phyloP scores from a whole-genome alignment of 2,888 invertebrate genomes.

The Rhaphigaster nebulosa region DNA sequence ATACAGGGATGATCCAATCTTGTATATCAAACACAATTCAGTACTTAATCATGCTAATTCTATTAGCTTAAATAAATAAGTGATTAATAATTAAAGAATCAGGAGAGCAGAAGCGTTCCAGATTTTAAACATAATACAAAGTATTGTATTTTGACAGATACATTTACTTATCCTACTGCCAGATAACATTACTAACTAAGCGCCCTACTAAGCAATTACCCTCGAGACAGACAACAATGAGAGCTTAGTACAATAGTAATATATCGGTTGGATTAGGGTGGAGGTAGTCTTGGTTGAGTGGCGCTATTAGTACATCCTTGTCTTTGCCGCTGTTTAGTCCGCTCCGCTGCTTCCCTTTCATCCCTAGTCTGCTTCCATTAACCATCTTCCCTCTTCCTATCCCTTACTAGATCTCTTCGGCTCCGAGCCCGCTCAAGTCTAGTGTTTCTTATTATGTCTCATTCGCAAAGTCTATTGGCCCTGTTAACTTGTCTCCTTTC shows the following conservation, averaged over 20 bases:
- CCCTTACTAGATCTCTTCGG: conserved; percentile 28
- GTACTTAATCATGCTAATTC: no score
- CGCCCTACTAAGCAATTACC: neutral
- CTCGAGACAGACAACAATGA: neutral
- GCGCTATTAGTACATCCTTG: neutral
- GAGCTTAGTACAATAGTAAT: conserved; percentile 5
- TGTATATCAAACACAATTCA: no score
- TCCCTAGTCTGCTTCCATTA: neutral
- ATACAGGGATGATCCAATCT: no score
- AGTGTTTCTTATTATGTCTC: conserved; percentile 6
- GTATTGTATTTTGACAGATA: neutral
- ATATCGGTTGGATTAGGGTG: neutral
- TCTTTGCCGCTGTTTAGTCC: conserved; percentile 40
- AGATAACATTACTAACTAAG: neutral
- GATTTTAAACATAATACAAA: no score
- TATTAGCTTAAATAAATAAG: no score
- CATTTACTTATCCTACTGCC: neutral
- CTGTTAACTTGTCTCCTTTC: conserved; percentile 39
- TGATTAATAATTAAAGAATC: no score
- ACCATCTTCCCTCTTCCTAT: neutral
- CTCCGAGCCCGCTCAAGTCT: neutral
- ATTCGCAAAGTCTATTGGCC: conserved; percentile 39
- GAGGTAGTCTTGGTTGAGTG: neutral
- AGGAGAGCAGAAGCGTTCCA: no score
- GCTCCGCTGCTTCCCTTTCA: conserved; percentile 14